phyloP scores from a whole-genome alignment of 2,113 vertebrate species.

The Hemibagrus wyckioides region DNA sequence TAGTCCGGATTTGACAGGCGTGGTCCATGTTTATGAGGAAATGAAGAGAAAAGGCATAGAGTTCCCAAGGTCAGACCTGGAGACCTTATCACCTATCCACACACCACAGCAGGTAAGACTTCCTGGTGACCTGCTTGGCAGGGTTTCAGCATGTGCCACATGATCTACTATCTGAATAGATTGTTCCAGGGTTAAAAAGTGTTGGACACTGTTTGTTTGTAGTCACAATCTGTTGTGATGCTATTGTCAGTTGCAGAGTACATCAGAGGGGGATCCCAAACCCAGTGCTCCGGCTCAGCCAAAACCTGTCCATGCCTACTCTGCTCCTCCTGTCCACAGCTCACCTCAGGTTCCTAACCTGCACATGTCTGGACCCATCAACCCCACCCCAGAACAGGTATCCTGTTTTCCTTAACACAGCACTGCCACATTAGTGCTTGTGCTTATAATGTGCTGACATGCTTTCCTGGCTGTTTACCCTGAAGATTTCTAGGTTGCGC shows the following conservation, averaged over 20 bases:
- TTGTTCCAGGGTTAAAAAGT: not conserved
- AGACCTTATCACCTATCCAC: slow-evolving; percentile 95
- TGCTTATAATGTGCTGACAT: not conserved
- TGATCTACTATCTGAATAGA: not conserved
- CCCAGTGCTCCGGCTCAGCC: slow-evolving; percentile 75
- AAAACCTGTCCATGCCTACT: slow-evolving; percentile 71
- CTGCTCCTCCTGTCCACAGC: slow-evolving; percentile 69
- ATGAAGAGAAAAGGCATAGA: slow-evolving; percentile 97
- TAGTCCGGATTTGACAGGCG: slow-evolving; percentile 95
- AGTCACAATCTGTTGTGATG: slow-evolving; percentile 7
- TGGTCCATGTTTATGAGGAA: slow-evolving; percentile 97
- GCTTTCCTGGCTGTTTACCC: not conserved
- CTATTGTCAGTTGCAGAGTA: slow-evolving; percentile 72
- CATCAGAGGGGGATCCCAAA: slow-evolving; percentile 87
- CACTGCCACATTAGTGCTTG: not conserved
- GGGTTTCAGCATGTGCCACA: not conserved
- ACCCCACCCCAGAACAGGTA: slow-evolving; percentile 94
- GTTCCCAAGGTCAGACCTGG: slow-evolving; percentile 91
- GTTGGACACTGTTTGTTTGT: not conserved
- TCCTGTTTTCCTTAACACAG: not conserved
- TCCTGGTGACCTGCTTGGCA: not conserved
- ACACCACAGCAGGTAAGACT: slow-evolving; percentile 89
- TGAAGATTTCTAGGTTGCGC: slow-evolving; percentile 89
- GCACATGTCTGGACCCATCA: slow-evolving; percentile 83
- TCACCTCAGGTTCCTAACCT: slow-evolving; percentile 78